Conservation (phyloP, 2,797 vertebrate species). For the Pangasius djambal region DNA sequence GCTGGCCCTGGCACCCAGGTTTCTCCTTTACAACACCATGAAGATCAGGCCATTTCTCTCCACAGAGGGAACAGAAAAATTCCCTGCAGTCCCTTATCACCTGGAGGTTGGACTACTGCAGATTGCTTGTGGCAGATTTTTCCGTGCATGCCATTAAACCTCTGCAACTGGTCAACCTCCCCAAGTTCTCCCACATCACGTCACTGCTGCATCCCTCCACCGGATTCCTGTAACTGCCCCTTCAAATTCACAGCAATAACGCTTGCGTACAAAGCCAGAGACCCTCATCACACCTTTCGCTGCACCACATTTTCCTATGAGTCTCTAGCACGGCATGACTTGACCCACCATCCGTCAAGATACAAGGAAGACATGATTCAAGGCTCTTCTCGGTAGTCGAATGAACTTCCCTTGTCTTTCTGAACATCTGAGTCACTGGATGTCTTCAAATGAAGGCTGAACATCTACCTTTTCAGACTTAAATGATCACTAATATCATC, state of each 20-base stretch:
- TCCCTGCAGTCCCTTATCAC: not conserved
- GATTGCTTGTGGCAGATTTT: not conserved
- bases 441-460: not conserved
- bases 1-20: not conserved
- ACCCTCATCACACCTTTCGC: not conserved
- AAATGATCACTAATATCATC: not conserved
- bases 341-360: not conserved
- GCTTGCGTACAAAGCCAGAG: too few species aligned
- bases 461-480: not conserved
- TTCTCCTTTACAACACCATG: not conserved
- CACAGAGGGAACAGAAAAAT: not conserved
- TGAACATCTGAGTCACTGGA: not conserved
- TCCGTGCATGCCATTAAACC: not conserved
- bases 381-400: not conserved
- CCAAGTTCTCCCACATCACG: not conserved
- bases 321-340: not conserved
- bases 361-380: not conserved
- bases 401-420: not conserved
- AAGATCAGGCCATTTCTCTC: not conserved
- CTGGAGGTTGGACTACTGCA: not conserved
- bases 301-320: not conserved
- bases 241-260: too few species aligned
- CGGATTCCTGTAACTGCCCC: not conserved
- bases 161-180: not conserved
- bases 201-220: not conserved